These are phyloP conservation scores for Onthophagus taurus DNA, from an alignment of 1,140 invertebrate genomes.

Conservation along the genomic window DNA sequence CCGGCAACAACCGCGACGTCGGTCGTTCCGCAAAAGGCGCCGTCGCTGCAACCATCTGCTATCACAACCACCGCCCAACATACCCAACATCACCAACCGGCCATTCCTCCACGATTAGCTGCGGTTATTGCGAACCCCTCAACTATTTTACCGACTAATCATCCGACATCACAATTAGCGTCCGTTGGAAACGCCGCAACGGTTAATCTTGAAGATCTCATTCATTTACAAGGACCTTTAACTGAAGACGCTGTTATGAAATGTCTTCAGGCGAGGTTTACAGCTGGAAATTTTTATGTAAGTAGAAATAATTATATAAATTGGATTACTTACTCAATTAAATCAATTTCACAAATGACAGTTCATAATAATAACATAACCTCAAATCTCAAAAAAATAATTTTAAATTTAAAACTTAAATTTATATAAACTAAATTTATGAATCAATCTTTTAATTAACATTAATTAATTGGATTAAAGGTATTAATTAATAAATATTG, in stretches of 20 bases:
- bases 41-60: no score
- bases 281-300: conserved; percentile 79
- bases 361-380: no score
- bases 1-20: conserved; percentile 19
- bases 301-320: no score
- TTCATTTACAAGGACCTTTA: conserved; percentile 81
- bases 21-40: conserved; percentile 18
- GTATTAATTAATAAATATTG: no score
- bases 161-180: conserved; percentile 28
- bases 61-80: conserved; percentile 22
- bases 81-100: conserved; percentile 37
- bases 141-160: conserved; percentile 37
- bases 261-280: conserved; percentile 80
- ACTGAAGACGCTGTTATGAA: conserved; percentile 89
- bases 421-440: no score
- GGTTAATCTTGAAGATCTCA: conserved; percentile 77
- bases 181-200: conserved; percentile 24
- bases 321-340: no score
- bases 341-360: no score
- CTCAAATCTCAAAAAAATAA: no score
- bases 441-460: no score
- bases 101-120: conserved; percentile 31
- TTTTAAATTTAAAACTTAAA: no score
- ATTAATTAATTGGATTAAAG: no score
- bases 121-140: conserved; percentile 35